These are phyloP conservation scores for Sylvicola fuscatus DNA, from an alignment of 2,888 invertebrate genomes.

Conservation along the genomic window DNA sequence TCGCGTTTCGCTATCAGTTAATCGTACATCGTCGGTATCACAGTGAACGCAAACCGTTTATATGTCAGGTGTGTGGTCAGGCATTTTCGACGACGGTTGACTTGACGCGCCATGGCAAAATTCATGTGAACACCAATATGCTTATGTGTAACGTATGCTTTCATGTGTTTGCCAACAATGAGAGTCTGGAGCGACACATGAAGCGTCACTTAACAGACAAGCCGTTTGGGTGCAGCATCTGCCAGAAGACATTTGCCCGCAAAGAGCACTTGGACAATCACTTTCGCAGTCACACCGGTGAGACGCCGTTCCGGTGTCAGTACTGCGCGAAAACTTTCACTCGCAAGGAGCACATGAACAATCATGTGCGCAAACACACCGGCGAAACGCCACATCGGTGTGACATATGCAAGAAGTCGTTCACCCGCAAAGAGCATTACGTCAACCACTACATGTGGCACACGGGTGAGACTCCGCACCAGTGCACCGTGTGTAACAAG, in stretches of 20 bases:
- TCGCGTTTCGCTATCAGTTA: slow-evolving; percentile 70
- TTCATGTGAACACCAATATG: slow-evolving; percentile 61
- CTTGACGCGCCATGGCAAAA: slow-evolving; percentile 62
- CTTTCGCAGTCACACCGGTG: slow-evolving; percentile 53
- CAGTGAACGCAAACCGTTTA: slow-evolving; percentile 66
- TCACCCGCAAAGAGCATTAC: slow-evolving; percentile 70
- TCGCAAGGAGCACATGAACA: slow-evolving; percentile 67
- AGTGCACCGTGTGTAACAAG: slow-evolving; percentile 71
- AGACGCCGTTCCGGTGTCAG: slow-evolving; percentile 53
- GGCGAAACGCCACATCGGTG: slow-evolving; percentile 74
- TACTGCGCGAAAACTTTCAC: slow-evolving; percentile 65
- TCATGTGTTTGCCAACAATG: slow-evolving; percentile 52
- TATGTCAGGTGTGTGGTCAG: slow-evolving; percentile 62
- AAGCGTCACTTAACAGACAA: slow-evolving; percentile 67
- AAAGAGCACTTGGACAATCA: slow-evolving; percentile 75
- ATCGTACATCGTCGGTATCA: slow-evolving; percentile 76
- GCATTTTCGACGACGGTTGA: slow-evolving; percentile 64
- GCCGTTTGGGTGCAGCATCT: slow-evolving; percentile 66
- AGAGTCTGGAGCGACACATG: slow-evolving; percentile 51
- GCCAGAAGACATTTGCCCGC: slow-evolving; percentile 69
- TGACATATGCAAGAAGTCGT: slow-evolving; percentile 68
- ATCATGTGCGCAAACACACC: slow-evolving; percentile 63
- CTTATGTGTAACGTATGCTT: slow-evolving; percentile 51
- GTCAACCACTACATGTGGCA: slow-evolving; percentile 59
- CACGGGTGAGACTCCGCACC: slow-evolving; percentile 63